Evolutionary conservation across 2,888 invertebrate species (phyloP).

Genomic region (Euplexia lucipara): DNA sequence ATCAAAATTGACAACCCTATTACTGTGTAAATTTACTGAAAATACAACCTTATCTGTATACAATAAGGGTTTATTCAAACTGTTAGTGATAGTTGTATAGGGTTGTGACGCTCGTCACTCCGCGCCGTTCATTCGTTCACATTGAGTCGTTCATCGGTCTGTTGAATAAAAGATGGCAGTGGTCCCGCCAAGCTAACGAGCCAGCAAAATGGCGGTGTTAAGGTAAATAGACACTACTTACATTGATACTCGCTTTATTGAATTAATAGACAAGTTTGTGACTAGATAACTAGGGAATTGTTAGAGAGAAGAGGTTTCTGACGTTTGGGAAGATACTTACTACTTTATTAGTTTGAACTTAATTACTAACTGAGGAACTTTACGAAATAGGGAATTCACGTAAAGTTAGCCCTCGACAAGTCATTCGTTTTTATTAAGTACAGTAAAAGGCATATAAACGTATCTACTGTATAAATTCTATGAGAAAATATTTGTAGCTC

Average conservation of each 20-base stretch:
- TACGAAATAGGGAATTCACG: too few species aligned
- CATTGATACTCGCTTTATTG: constrained; percentile 60
- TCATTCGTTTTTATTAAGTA: not conserved
- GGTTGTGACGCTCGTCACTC: constrained; percentile 64
- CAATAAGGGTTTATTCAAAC: constrained; percentile 48
- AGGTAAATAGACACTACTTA: constrained; percentile 73
- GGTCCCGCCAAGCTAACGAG: constrained; percentile 72
- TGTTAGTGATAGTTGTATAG: constrained; percentile 49
- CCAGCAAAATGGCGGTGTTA: constrained; percentile 74
- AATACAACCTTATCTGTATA: constrained; percentile 51
- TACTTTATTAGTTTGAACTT: too few species aligned
- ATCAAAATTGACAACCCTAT: constrained; percentile 50
- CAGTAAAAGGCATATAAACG: not conserved
- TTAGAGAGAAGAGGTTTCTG: not conserved
- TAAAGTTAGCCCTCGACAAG: too few species aligned
- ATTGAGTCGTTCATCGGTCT: constrained; percentile 78
- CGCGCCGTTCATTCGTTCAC: constrained; percentile 74
- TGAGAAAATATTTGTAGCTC: constrained; percentile 3
- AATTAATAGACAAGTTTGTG: constrained; percentile 42
- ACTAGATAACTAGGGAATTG: constrained; percentile 27
- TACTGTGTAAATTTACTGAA: constrained; percentile 33
- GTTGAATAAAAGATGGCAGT: constrained; percentile 82
- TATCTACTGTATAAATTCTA: not conserved
- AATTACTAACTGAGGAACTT: too few species aligned
- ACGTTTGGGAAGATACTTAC: not conserved